Base-by-base conservation (phyloP, 1,140 invertebrate species). In the Diploscapter pachys region DNA sequence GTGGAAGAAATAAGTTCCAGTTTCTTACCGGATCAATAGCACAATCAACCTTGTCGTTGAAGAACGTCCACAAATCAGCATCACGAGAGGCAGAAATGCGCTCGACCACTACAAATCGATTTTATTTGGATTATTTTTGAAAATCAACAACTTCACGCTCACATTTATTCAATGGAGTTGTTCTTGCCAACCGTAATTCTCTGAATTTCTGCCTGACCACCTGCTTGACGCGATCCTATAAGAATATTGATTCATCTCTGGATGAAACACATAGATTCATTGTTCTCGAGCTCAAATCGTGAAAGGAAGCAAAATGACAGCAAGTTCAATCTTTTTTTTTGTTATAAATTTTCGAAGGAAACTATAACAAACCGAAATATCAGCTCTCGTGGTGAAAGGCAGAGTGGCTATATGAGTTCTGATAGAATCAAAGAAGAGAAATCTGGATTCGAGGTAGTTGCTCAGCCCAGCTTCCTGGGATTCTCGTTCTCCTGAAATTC, bases 81-180 rank as follows among this genome's bases (percentile, higher is more conserved):
- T 70, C 68, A 50, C 68, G 68, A 3, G 68, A 70, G 4, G 59
- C 68, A n/a, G 49, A 61, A 49, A 70, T 70, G n/a, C 68, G 55
- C 54, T 70, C 68, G 9, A 70, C 56, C 13, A 70, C 67, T 69
- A 57, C n/a, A 63, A 63, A 63, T 48, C 50, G 4, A 49, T 49
- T 48, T 63, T 63, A 48, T 63, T 63, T 63, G 62, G 5, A n/a
- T 5, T 48, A 63, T 6, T 6, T 48, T 5, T 5, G 13, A 5
- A 5, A 8, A 5, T 63, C 5, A 69, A 69, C 48, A 56, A 56
- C 4, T n/a, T 4, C 9, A 67, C 31, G 11, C 65, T 8, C 48
- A 69, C 67, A 70, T 70, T 52, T 48, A 61, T 70, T 70, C 68
- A 70, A 61, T 4, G 68, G 68, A 61, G 63, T 70, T 13, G 53